Percentiles rank a stretch among this genome's conserved stretches.
Conservation (phyloP, 2,113 vertebrate species). For the Leptobrachium ailaonicum region DNA sequence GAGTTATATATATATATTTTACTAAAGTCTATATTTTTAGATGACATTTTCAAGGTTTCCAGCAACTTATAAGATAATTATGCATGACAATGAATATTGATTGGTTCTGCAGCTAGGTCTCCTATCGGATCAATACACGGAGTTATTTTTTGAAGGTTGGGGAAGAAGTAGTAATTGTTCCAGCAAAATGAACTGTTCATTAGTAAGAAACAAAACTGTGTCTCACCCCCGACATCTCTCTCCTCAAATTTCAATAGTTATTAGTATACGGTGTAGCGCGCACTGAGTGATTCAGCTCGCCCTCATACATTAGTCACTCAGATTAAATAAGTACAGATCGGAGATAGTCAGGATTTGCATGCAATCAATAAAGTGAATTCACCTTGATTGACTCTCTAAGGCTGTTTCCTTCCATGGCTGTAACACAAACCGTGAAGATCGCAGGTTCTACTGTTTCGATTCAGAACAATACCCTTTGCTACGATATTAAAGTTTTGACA, state of each 20-base stretch:
- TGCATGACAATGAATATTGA: constrained; percentile 10
- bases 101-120: background rate
- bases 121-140: background rate
- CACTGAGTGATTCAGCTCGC: constrained; percentile 1
- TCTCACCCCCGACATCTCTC: constrained; percentile 2
- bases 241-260: background rate
- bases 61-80: background rate
- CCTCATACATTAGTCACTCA: constrained; percentile 21
- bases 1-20: no score
- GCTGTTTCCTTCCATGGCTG: no score
- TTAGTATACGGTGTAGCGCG: background rate
- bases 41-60: no score
- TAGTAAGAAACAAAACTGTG: background rate
- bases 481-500: no score
- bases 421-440: no score
- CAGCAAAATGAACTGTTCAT: background rate
- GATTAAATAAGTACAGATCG: background rate
- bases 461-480: no score
- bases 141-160: constrained; percentile 1
- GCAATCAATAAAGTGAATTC: constrained; percentile 1
- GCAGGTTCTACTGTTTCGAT: no score
- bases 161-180: background rate
- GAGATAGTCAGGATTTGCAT: constrained; percentile 5
- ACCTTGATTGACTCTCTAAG: no score
- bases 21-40: no score